These are phyloP conservation scores for Phoebastria nigripes DNA, from an alignment of 2,797 vertebrate species.

Conservation along the genomic window DNA sequence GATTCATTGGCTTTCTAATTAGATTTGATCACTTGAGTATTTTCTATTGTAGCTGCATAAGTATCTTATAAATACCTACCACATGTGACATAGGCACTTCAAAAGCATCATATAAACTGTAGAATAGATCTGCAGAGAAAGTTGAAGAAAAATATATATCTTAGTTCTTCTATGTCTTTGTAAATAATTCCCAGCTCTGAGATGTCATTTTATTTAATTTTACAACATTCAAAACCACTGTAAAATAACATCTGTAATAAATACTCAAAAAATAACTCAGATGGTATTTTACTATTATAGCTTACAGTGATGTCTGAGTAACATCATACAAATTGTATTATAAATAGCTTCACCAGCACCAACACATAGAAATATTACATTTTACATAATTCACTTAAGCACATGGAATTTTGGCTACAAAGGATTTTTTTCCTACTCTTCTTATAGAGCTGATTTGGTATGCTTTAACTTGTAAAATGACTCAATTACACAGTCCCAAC, in stretches of 20 bases:
- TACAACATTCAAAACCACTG: not conserved
- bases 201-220: slow-evolving; percentile 9
- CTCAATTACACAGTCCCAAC: not conserved
- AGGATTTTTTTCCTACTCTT: not conserved
- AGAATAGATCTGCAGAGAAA: not conserved
- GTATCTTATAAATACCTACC: slow-evolving; percentile 3
- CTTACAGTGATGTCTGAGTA: not conserved
- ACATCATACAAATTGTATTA: not conserved
- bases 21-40: not conserved
- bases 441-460: not conserved
- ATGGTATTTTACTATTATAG: not conserved
- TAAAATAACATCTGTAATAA: not conserved
- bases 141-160: not conserved
- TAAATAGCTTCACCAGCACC: not conserved
- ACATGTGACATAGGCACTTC: not conserved
- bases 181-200: not conserved
- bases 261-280: not conserved
- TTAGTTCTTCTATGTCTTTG: not conserved
- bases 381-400: slow-evolving; percentile 4
- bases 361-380: not conserved
- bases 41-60: not conserved
- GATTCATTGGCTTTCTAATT: slow-evolving; percentile 20
- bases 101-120: not conserved
- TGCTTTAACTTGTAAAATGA: not conserved
- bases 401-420: not conserved